These are phyloP conservation scores for Pontoporia blainvillei DNA, from an alignment of 2,113 vertebrate species.

Conservation along the genomic window DNA sequence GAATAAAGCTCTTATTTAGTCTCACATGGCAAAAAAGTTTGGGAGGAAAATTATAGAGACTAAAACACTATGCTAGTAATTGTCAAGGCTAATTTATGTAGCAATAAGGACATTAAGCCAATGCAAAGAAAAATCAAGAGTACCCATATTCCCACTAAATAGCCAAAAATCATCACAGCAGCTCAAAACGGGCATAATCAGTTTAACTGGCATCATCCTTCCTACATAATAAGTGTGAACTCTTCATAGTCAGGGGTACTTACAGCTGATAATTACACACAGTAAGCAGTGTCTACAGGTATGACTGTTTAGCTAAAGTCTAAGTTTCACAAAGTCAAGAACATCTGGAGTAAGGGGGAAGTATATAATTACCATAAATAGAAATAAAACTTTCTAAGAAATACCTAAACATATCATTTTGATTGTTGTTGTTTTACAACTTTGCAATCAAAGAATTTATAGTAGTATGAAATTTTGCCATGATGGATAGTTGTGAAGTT, in stretches of 20 bases:
- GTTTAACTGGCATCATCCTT: slow-evolving; percentile 77
- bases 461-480: background rate
- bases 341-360: background rate
- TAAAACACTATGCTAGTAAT: background rate
- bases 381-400: background rate
- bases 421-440: background rate
- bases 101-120: slow-evolving; percentile 78
- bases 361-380: background rate
- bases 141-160: slow-evolving; percentile 76
- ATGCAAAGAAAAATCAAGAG: slow-evolving; percentile 78
- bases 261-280: slow-evolving; percentile 49
- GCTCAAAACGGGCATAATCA: slow-evolving; percentile 79
- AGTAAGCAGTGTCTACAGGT: background rate
- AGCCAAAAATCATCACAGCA: slow-evolving; percentile 80
- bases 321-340: slow-evolving; percentile 46
- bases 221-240: slow-evolving; percentile 75
- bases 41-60: background rate
- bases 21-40: background rate
- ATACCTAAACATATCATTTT: background rate
- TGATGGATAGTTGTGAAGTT: background rate
- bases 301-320: slow-evolving; percentile 26
- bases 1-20: background rate
- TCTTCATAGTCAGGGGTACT: slow-evolving; percentile 68
- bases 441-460: background rate
- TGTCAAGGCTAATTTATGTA: slow-evolving; percentile 78